phyloP scores from a whole-genome alignment of 2,797 vertebrate species.

The Mallotus villosus region DNA sequence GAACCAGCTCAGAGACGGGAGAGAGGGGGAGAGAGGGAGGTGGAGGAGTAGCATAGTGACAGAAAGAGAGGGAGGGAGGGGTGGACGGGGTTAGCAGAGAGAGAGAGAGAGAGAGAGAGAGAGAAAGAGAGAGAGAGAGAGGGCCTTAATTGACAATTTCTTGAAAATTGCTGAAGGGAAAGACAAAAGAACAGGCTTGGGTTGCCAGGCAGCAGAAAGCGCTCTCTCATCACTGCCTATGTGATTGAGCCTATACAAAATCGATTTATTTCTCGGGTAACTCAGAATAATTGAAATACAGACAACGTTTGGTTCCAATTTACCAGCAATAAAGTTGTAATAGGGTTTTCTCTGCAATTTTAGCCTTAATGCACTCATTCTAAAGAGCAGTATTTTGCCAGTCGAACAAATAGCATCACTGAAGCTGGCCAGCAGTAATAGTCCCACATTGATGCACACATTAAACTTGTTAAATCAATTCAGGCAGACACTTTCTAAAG shows the following conservation, averaged over 20 bases:
- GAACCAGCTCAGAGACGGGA: neutral
- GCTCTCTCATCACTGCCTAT: slow-evolving; percentile 89
- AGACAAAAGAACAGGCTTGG: slow-evolving; percentile 73
- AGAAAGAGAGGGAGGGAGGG: neutral
- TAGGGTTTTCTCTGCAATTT: slow-evolving; percentile 95
- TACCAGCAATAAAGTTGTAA: slow-evolving; percentile 96
- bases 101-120: neutral
- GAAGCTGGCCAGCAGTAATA: slow-evolving; percentile 93
- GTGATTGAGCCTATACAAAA: slow-evolving; percentile 87
- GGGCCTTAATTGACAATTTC: slow-evolving; percentile 93
- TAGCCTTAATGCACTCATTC: slow-evolving; percentile 95
- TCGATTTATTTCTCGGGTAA: slow-evolving; percentile 94
- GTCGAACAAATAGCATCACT: slow-evolving; percentile 94
- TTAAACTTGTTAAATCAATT: slow-evolving; percentile 96
- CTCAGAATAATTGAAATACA: slow-evolving; percentile 97
- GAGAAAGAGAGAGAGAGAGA: too few species aligned
- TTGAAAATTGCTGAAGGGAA: slow-evolving; percentile 88
- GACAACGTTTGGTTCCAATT: slow-evolving; percentile 96
- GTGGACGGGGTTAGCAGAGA: too few species aligned
- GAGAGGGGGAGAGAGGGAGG: neutral
- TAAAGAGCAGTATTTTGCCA: slow-evolving; percentile 92
- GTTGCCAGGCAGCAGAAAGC: slow-evolving; percentile 87
- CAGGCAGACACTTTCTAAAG: slow-evolving; percentile 87
- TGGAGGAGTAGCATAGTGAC: neutral
- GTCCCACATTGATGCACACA: slow-evolving; percentile 88